Base-by-base conservation (phyloP, 2,888 invertebrate genomes). In the Holacanthella duospinosa region DNA sequence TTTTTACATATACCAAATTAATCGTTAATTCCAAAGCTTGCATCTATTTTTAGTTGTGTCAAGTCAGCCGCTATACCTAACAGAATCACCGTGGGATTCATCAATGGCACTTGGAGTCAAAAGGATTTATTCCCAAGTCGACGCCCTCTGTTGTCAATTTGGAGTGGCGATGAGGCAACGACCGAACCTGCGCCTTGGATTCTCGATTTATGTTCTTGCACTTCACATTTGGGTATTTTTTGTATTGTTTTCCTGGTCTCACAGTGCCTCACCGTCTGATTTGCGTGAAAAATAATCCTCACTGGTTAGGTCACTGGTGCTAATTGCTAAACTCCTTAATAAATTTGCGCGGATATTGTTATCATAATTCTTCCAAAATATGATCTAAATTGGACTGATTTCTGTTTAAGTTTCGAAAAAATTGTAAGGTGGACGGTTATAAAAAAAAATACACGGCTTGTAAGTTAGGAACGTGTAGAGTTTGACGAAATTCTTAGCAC, bases 1-100 rank as follows among this genome's bases (percentile, higher is more conserved):
- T 26, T 4, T n/a, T 56, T 19, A 21, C 9, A 26, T 62, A n/a
- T 28, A n/a, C 6, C 27, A 24, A 29, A 29, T 59, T 36, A 19
- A 4, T 24, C 24, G 27, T 54, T 25, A 43, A 3, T 56, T 44
- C 29, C 24, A 48, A 6, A 29, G 54, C 36, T 58, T 55, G 6
- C 44, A 54, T 29, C 57, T 59, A 6, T 1, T 76, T 79, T 36
- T 73, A 83, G 83, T 80, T 25, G 84, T 85, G 77, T 82, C 84
- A 2, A 82, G 86, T 74, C 81, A 87, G 64, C 88, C 88, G 26
- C 77, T 82, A 59, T 84, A 89, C 70, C 80, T 89, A 77, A 80
- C 84, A 68, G 87, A 88, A 72, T 85, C 84, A 70, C 87, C 89
- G 4, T 85, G 86, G 73, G 89, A 90, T 75, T 85, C 86, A 55